Base-by-base conservation (phyloP, 2,113 vertebrate genomes). In the Pardalotus punctatus region DNA sequence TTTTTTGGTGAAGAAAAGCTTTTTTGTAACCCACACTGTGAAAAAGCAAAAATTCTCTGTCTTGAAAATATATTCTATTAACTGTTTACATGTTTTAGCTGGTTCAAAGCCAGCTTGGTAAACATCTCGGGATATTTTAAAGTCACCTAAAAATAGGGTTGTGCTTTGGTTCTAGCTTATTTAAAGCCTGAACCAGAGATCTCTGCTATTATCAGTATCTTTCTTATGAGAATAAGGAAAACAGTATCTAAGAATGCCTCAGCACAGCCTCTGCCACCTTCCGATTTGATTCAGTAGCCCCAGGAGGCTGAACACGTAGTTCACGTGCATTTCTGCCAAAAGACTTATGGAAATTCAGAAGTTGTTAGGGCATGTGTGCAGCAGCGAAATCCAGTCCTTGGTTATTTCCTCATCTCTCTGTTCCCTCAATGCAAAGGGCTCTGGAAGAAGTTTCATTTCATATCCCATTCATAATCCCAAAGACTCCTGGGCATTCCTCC, bases 1-100 rank as follows among this genome's bases (percentile, higher is more conserved):
- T 40, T 64, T 81, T 47, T 57, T 33, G 50, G 80, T 53, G 24
- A 95, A 90, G 67, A 84, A 93, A 93, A 83, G 80, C 80, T 81
- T 67, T 67, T 88, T 78, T 48, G n/a, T 62, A 90, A 71, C 23
- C 76, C 48, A 45, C 36, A 33, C 28, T 10, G 10, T 31, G 78
- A 57, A 64, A 70, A 84, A 81, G n/a, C 3, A 91, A 45, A 94
- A 81, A 86, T 51, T 42, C 47, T 86, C 47, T 47, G 9, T 31
- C 54, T 91, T 6, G 1, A 71, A 71, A 93, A 67, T 48, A 66
- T 20, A 80, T 23, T 78, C 53, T 61, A 92, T 95, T 93, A 95
- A 83, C 72, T 78, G 86, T 88, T 95, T 92, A 88, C 76, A 92
- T 14, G 12, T 90, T 93, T 86, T 81, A 90, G 60, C 29, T 90